Evolutionary conservation across 1,140 invertebrate species (phyloP).

Genomic region (Bombyx mandarina): DNA sequence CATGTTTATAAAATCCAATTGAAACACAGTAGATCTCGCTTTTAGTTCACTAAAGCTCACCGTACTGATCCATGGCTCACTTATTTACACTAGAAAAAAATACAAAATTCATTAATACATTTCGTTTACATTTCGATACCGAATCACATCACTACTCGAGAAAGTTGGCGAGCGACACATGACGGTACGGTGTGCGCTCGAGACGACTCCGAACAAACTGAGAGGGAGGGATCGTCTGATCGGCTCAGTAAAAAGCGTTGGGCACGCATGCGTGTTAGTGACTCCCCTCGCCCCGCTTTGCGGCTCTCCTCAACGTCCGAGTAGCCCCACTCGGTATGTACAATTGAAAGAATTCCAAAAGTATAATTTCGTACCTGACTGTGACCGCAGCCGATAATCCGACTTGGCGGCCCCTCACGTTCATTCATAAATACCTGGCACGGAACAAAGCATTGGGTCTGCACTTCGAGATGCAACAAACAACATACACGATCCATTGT

Average conservation of each 20-base stretch:
- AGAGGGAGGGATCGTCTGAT: constrained; percentile 48
- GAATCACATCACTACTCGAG: constrained; percentile 67
- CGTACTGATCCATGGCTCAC: constrained; percentile 11
- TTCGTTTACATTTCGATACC: constrained; percentile 39
- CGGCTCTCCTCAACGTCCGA: constrained; percentile 53
- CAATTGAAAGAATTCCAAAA: constrained; percentile 66
- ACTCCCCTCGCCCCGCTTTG: constrained; percentile 59
- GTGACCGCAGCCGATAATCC: constrained; percentile 46
- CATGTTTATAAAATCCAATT: constrained; percentile 48
- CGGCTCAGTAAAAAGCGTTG: constrained; percentile 39
- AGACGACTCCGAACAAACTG: constrained; percentile 53
- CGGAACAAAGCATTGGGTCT: constrained; percentile 21
- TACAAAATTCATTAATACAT: constrained; percentile 21
- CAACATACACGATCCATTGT: constrained; percentile 33
- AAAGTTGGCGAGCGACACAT: constrained; percentile 59
- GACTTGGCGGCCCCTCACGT: constrained; percentile 52
- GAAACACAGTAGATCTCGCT: constrained; percentile 29
- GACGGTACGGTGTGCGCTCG: constrained; percentile 42
- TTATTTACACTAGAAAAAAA: constrained; percentile 20
- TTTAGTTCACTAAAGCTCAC: constrained; percentile 23
- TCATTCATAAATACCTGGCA: constrained; percentile 66
- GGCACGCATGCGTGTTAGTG: constrained; percentile 48
- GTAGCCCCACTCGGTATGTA: constrained; percentile 41
- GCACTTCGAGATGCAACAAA: constrained; percentile 40
- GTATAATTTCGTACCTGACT: constrained; percentile 68